A percentile compares a stretch with the other conserved stretches of the same genome.
Evolutionary conservation across 2,888 invertebrate species (phyloP).

Genomic region (Oxystoma pomonae): DNA sequence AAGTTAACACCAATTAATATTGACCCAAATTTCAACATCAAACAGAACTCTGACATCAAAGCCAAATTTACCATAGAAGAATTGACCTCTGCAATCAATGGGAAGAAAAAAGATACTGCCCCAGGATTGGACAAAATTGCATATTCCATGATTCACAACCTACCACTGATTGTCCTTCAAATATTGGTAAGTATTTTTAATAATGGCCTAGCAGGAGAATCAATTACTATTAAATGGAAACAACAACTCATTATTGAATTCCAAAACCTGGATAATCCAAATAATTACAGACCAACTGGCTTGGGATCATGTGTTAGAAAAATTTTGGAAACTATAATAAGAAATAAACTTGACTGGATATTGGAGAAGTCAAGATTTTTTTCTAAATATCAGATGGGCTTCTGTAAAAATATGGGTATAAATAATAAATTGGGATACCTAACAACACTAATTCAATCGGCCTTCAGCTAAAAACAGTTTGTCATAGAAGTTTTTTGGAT

Average conservation of each 20-base stretch:
- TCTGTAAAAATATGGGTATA: too few relatives aligned
- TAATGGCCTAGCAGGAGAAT: neutral
- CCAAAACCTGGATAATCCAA: neutral
- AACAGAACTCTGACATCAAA: neutral
- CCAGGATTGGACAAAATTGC: neutral
- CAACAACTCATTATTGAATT: neutral
- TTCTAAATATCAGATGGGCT: too few relatives aligned
- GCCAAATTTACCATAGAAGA: neutral
- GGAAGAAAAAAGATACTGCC: neutral
- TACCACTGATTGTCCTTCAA: neutral
- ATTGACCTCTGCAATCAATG: neutral
- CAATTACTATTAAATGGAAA: neutral
- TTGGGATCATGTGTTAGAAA: too few relatives aligned
- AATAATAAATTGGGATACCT: too few relatives aligned
- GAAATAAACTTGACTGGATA: too few relatives aligned
- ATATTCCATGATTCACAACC: neutral
- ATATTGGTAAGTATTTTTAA: neutral
- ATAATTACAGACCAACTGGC: too few relatives aligned
- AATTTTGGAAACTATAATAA: too few relatives aligned
- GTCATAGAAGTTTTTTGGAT: too few relatives aligned
- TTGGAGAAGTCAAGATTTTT: too few relatives aligned
- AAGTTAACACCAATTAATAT: neutral
- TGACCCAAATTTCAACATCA: neutral
- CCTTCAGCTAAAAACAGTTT: too few relatives aligned
- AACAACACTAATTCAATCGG: too few relatives aligned